phyloP scores from a whole-genome alignment of 2,888 invertebrate genomes.

The Clusia tigrina region DNA sequence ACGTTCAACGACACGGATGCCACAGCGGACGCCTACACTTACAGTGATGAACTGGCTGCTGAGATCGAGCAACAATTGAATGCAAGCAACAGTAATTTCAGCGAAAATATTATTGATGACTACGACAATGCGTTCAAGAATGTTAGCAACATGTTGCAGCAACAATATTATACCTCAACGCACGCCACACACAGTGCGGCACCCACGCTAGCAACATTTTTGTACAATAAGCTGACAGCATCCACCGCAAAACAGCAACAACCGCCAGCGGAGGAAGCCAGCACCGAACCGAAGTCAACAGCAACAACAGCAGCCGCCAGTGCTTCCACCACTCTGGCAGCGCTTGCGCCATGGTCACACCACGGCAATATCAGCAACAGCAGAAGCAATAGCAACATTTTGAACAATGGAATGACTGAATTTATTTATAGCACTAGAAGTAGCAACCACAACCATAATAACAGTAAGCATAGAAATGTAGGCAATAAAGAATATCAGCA shows the following conservation, averaged over 20 bases:
- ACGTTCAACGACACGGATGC: background rate
- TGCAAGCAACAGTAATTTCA: background rate
- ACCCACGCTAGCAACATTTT: constrained; percentile 29
- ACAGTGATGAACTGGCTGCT: background rate
- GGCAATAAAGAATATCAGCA: constrained; percentile 29
- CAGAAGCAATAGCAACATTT: constrained; percentile 31
- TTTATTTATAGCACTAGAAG: constrained; percentile 43
- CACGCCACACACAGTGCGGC: constrained; percentile 24
- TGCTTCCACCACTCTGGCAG: background rate
- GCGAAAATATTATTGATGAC: background rate
- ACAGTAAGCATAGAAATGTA: constrained; percentile 35
- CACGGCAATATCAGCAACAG: no score
- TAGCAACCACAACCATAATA: constrained; percentile 37
- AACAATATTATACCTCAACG: background rate
- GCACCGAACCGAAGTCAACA: background rate
- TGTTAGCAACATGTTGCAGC: background rate
- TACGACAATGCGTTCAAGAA: background rate
- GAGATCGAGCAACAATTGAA: background rate
- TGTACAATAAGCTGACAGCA: constrained; percentile 29
- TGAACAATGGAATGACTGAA: constrained; percentile 41
- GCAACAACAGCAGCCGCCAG: constrained; percentile 6
- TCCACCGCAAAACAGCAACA: constrained; percentile 20
- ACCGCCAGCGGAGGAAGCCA: constrained; percentile 4
- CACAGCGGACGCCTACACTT: background rate
- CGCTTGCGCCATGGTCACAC: no score